These are phyloP conservation scores for Asteroscopus sphinx DNA, from an alignment of 2,888 invertebrate genomes.

Conservation along the genomic window DNA sequence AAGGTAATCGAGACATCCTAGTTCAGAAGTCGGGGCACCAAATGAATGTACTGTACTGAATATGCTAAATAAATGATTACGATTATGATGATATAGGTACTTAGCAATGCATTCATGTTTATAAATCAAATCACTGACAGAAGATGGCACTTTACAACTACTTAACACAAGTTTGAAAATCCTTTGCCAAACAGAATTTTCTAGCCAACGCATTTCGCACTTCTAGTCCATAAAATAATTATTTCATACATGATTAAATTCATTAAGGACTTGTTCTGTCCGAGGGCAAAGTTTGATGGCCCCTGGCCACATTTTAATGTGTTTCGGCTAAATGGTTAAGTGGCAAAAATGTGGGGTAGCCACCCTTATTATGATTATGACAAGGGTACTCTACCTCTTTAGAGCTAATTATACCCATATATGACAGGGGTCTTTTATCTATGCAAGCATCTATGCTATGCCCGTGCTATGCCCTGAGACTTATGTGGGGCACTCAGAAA, in stretches of 20 bases:
- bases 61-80: too few species aligned
- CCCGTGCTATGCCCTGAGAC: constrained; percentile 18
- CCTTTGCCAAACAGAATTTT: constrained; percentile 13
- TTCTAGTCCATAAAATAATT: constrained; percentile 18
- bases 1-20: too few species aligned
- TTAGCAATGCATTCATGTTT: too few species aligned
- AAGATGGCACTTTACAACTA: neutral
- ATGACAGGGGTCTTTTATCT: constrained; percentile 40
- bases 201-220: constrained; percentile 7
- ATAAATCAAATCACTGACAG: neutral
- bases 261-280: constrained; percentile 10
- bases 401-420: too few species aligned
- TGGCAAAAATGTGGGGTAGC: constrained; percentile 39
- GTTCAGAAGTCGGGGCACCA: too few species aligned
- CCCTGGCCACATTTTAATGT: constrained; percentile 37
- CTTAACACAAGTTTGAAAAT: constrained; percentile 1
- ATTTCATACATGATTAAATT: constrained; percentile 38
- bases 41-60: too few species aligned
- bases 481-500: too few species aligned
- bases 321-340: constrained; percentile 42
- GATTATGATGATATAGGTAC: too few species aligned
- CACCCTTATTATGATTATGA: constrained; percentile 30
- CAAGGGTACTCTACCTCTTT: too few species aligned
- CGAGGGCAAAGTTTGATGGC: constrained; percentile 34
- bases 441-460: constrained; percentile 5